Percentiles rank a stretch among this genome's conserved stretches.
phyloP scores from a whole-genome alignment of 1,140 invertebrate genomes.

The Nomia melanderi region DNA sequence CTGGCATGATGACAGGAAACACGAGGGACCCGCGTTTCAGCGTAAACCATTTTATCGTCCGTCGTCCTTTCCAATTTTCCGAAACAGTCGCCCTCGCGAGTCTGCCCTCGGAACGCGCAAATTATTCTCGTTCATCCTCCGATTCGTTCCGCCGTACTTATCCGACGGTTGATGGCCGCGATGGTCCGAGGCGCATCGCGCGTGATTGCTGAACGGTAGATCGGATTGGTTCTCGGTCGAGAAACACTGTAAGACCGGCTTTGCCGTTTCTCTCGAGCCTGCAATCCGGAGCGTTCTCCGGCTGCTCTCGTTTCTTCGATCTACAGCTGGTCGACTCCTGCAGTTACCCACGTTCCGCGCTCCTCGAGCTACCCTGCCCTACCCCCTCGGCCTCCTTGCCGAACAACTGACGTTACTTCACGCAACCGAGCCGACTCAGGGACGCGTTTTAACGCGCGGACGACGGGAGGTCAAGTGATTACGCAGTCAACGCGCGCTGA shows the following conservation, averaged over 20 bases:
- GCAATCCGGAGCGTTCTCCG: constrained; percentile 17
- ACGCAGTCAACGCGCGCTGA: too few species aligned
- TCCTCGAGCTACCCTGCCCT: not conserved
- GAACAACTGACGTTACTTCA: not conserved
- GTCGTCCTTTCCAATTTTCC: constrained; percentile 3
- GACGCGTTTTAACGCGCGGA: not conserved
- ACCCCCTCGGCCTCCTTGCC: not conserved
- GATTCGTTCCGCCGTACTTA: constrained; percentile 19
- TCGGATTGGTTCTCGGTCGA: constrained; percentile 28
- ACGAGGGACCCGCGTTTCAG: not conserved
- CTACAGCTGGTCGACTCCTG: constrained; percentile 26
- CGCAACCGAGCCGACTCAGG: not conserved
- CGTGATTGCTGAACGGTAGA: constrained; percentile 43
- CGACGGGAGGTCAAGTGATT: too few species aligned
- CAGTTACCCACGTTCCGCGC: constrained; percentile 19
- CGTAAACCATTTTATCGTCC: not conserved
- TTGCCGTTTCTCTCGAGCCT: not conserved
- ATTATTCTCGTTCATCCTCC: constrained; percentile 32
- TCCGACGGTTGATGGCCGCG: constrained; percentile 6
- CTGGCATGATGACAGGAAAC: not conserved
- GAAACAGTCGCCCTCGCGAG: not conserved
- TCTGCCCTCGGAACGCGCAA: constrained; percentile 24
- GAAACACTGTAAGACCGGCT: constrained; percentile 32
- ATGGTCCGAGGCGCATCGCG: not conserved
- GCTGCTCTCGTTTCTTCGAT: constrained; percentile 13